These are phyloP conservation scores for Acanthoscelides obtectus DNA, from an alignment of 2,888 invertebrate genomes.

Conservation along the genomic window DNA sequence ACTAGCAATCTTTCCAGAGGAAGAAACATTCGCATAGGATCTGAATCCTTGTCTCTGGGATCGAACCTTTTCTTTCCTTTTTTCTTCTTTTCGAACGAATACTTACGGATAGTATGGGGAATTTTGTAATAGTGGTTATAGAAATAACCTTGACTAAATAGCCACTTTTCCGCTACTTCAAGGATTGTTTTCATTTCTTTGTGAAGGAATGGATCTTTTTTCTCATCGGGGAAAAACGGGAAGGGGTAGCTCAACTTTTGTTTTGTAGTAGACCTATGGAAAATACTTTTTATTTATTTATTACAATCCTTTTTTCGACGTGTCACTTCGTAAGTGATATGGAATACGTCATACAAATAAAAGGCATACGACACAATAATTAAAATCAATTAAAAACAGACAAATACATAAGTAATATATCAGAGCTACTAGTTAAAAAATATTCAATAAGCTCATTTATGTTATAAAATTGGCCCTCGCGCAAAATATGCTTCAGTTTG, in stretches of 20 bases:
- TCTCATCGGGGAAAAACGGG: conserved; percentile 33
- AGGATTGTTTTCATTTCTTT: conserved; percentile 31
- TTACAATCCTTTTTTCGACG: too few species aligned
- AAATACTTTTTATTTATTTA: too few species aligned
- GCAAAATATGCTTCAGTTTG: too few species aligned
- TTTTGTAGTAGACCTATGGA: neutral
- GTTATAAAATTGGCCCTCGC: too few species aligned
- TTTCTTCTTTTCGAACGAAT: conserved; percentile 11
- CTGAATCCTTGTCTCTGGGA: neutral
- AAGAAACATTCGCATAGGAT: conserved; percentile 10
- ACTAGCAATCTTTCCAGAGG: conserved; percentile 37
- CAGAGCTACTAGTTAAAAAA: too few species aligned
- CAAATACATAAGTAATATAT: too few species aligned
- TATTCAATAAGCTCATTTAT: too few species aligned
- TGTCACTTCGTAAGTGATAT: too few species aligned
- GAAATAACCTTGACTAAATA: conserved; percentile 40
- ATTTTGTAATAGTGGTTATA: conserved; percentile 30
- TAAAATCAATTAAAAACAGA: too few species aligned
- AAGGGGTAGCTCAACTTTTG: conserved; percentile 14
- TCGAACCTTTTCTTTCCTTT: conserved; percentile 12
- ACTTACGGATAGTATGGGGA: conserved; percentile 32
- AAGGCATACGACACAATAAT: too few species aligned
- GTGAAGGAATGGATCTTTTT: conserved; percentile 23
- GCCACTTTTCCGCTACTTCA: conserved; percentile 43
- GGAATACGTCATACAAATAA: too few species aligned